Evolutionary conservation across 2,888 invertebrate genomes (phyloP).

Genomic region (Thera britannica): DNA sequence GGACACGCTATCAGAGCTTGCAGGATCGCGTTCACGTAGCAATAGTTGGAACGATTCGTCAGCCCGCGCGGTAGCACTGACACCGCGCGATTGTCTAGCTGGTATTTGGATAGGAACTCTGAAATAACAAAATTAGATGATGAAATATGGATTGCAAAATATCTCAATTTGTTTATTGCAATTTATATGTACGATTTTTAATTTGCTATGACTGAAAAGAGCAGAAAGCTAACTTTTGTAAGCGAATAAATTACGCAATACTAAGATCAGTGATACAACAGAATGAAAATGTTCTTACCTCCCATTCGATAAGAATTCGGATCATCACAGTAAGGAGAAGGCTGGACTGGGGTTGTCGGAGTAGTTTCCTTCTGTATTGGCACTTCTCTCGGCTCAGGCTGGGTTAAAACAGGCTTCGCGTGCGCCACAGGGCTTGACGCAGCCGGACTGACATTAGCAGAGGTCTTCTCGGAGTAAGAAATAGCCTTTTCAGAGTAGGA

Average conservation of each 20-base stretch:
- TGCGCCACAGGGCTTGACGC: conserved; percentile 44
- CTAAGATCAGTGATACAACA: background rate
- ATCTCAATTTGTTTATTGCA: too few relatives aligned
- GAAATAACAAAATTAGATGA: conserved; percentile 59
- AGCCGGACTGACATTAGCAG: conserved; percentile 63
- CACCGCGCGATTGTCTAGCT: conserved; percentile 91
- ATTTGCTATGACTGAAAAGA: background rate
- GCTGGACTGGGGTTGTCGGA: conserved; percentile 69
- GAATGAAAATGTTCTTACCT: conserved; percentile 77
- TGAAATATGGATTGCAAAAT: background rate
- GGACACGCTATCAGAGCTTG: conserved; percentile 97
- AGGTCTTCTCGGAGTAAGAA: conserved; percentile 57
- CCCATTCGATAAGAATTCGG: conserved; percentile 89
- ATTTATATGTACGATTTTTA: background rate
- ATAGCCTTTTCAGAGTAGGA: conserved; percentile 51
- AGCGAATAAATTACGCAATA: background rate
- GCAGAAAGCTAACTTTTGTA: background rate
- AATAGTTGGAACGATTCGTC: conserved; percentile 97
- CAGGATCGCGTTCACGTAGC: conserved; percentile 97
- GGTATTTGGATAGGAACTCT: conserved; percentile 91
- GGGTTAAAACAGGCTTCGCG: conserved; percentile 49
- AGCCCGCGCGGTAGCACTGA: conserved; percentile 95
- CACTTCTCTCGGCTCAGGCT: conserved; percentile 38
- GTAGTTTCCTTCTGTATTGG: conserved; percentile 60
- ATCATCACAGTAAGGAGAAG: conserved; percentile 85